Percentiles rank a stretch among this genome's conserved stretches.
These are phyloP conservation scores for Typhlichthys subterraneus DNA, from an alignment of 2,797 vertebrate genomes.

Conservation along the genomic window DNA sequence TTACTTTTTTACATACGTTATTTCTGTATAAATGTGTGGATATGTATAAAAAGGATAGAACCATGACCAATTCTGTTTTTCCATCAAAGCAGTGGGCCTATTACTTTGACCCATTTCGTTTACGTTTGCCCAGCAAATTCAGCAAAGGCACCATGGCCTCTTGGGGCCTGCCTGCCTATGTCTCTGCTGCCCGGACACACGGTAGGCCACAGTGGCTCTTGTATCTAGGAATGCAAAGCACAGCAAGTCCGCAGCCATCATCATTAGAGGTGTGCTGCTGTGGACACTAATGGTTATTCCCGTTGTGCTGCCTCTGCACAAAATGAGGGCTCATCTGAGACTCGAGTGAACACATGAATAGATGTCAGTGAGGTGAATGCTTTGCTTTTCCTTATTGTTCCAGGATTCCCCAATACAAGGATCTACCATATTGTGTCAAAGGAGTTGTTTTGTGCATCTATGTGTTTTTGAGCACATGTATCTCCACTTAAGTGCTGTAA, in stretches of 20 bases:
- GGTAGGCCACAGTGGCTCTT: not conserved
- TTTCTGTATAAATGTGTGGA: not conserved
- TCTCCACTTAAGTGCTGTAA: constrained; percentile 67
- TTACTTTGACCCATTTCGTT: too few relatives aligned
- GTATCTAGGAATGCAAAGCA: constrained; percentile 60
- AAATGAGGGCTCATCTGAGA: constrained; percentile 68
- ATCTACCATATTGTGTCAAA: constrained; percentile 26
- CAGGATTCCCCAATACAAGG: constrained; percentile 8
- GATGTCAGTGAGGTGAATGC: constrained; percentile 54
- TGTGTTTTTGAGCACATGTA: constrained; percentile 63
- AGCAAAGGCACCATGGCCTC: not conserved
- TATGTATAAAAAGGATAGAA: not conserved
- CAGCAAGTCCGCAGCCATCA: constrained; percentile 76
- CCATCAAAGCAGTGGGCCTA: too few relatives aligned
- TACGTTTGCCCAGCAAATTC: too few relatives aligned
- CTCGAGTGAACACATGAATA: constrained; percentile 60
- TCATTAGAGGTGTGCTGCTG: constrained; percentile 69
- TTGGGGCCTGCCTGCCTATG: not conserved
- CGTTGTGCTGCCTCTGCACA: constrained; percentile 75
- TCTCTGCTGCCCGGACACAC: too few relatives aligned
- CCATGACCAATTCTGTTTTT: too few relatives aligned
- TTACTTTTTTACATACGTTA: not conserved
- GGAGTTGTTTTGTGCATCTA: not conserved
- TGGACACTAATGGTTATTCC: constrained; percentile 70
- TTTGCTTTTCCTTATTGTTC: constrained; percentile 19